Evolutionary conservation across 2,113 vertebrate species (phyloP).

Genomic region (Abramis brama): DNA sequence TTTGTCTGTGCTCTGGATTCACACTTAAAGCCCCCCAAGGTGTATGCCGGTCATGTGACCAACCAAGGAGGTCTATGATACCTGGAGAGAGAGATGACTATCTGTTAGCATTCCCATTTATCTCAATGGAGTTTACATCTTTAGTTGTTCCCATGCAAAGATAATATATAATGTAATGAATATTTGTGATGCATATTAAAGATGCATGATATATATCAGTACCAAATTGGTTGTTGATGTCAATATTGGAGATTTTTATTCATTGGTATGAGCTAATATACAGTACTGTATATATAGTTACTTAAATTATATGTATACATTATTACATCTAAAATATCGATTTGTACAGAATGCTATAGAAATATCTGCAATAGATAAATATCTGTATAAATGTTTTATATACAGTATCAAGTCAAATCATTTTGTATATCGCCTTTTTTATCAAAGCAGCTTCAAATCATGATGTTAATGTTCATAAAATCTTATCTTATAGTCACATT

Average conservation of each 20-base stretch:
- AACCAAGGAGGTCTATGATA: too few relatives aligned
- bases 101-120: neutral
- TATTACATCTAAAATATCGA: too few relatives aligned
- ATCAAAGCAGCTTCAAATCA: too few relatives aligned
- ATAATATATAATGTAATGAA: neutral
- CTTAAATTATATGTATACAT: neutral
- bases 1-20: neutral
- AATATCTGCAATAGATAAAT: too few relatives aligned
- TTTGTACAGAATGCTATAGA: too few relatives aligned
- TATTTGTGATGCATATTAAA: neutral
- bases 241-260: neutral
- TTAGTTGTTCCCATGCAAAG: neutral
- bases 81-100: neutral
- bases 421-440: too few relatives aligned
- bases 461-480: too few relatives aligned
- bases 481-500: too few relatives aligned
- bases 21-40: neutral
- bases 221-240: neutral
- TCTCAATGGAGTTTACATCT: neutral
- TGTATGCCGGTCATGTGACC: constrained; percentile 17
- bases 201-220: neutral
- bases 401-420: too few relatives aligned
- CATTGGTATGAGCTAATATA: neutral
- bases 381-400: too few relatives aligned
- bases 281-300: too few relatives aligned